Conservation (phyloP, 2,113 vertebrate species). For the Indri indri region DNA sequence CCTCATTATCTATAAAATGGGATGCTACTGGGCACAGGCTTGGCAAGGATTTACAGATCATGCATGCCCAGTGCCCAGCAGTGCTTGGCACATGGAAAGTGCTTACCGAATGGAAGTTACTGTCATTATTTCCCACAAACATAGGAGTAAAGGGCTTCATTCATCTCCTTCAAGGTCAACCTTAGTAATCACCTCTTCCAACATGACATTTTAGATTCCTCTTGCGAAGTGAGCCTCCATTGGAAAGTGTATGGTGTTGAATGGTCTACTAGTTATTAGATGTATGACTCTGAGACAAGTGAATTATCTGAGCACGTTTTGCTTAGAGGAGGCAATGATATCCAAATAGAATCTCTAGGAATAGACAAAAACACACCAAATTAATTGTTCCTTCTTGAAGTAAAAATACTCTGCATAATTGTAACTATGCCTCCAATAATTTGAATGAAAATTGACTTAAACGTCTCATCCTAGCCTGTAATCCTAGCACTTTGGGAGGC, state of each 20-base stretch:
- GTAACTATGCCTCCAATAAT: neutral
- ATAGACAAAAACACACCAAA: neutral
- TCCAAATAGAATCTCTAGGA: neutral
- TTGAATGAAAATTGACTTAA: neutral
- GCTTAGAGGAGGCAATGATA: neutral
- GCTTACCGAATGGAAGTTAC: neutral
- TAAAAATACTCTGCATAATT: neutral
- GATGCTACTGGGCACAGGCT: neutral
- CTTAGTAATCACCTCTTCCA: neutral
- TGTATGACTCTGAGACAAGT: neutral
- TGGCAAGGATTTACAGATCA: neutral
- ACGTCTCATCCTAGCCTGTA: neutral
- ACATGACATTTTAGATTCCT: neutral
- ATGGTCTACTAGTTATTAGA: neutral
- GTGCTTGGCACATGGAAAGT: too few species aligned
- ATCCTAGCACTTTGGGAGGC: too few species aligned
- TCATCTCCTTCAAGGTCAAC: neutral
- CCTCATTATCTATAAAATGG: neutral
- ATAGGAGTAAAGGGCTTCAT: neutral
- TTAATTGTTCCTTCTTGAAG: neutral
- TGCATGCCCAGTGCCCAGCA: too few species aligned
- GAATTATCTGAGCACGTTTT: neutral
- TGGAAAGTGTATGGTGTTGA: neutral
- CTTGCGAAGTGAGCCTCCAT: neutral
- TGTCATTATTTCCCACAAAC: neutral